phyloP scores from a whole-genome alignment of 2,797 vertebrate species.

The Poecilia gillii region DNA sequence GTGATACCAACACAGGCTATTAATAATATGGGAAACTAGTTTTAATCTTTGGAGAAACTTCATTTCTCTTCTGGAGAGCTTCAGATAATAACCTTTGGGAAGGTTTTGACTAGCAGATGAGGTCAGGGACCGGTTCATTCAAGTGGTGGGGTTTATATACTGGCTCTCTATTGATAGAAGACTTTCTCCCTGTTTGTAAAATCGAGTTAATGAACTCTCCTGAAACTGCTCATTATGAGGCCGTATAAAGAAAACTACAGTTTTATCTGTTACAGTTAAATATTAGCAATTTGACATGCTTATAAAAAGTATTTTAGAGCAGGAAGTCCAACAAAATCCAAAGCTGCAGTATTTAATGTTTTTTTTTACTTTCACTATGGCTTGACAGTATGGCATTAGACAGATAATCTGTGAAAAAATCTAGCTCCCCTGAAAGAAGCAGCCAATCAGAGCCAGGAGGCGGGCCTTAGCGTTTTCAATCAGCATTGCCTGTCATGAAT shows the following conservation, averaged over 20 bases:
- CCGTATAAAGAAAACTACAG: not conserved
- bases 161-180: no score
- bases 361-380: no score
- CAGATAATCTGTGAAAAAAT: no score
- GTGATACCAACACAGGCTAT: not conserved
- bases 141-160: not conserved
- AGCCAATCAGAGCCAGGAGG: no score
- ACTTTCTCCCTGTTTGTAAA: not conserved
- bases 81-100: not conserved
- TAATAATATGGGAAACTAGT: not conserved
- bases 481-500: no score
- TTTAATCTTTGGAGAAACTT: not conserved
- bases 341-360: no score
- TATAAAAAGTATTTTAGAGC: not conserved
- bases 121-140: not conserved
- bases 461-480: no score
- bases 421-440: no score
- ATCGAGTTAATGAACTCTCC: not conserved
- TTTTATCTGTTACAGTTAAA: not conserved
- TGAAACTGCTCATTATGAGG: not conserved
- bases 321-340: not conserved
- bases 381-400: no score
- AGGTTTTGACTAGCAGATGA: not conserved
- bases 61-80: slow-evolving; percentile 1
- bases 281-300: not conserved